Base-by-base conservation (phyloP, 2,797 vertebrate genomes). In the Sorex maritimensis region DNA sequence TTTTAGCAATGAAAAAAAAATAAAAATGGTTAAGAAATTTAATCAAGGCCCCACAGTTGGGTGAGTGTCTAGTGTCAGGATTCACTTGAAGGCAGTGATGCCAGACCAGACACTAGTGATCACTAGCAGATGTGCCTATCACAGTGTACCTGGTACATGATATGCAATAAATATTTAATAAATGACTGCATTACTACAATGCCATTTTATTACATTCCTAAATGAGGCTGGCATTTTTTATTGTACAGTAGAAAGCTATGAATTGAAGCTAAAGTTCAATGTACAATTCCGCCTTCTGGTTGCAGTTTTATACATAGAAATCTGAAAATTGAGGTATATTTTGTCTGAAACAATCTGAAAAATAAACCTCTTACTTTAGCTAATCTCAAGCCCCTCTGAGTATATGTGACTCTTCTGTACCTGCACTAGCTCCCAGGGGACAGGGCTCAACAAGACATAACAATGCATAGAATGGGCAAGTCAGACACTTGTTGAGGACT, bases 151-250 rank as follows among this genome's bases (percentile, higher is more conserved):
- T 52, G 0, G 13, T 67, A n/a, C 14, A 73, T 23, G 24, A 67
- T 67, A 55, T 71, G 61, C 46, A 90, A 84, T 75, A 65, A 67
- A 91, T 89, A 80, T 85, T 86, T 90, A 90, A 23, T 81, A 44
- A 55, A 5, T 67, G 38, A 93, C 58, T 71, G 46, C 49, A 79
- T 90, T 41, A 69, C 63, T 77, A 85, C 81, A 28, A 83, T 85
- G 28, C 9, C 46, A 38, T 13, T 28, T 68, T 28, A 26, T 19
- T 41, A 46, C 85, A 90, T 21, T 72, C 28, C 63, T 88, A 92
- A 90, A 67, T 90, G 41, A 90, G 75, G 30, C 6, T 86, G 58
- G 74, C 73, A 68, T 93, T 95, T 96, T 84, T 78, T 82, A 65
- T 75, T 84, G 77, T 61, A 23, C 24, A 68, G 68, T 15, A 83